Evolutionary conservation across 2,113 vertebrate genomes (phyloP).

Genomic region (Scartelaos histophorus): DNA sequence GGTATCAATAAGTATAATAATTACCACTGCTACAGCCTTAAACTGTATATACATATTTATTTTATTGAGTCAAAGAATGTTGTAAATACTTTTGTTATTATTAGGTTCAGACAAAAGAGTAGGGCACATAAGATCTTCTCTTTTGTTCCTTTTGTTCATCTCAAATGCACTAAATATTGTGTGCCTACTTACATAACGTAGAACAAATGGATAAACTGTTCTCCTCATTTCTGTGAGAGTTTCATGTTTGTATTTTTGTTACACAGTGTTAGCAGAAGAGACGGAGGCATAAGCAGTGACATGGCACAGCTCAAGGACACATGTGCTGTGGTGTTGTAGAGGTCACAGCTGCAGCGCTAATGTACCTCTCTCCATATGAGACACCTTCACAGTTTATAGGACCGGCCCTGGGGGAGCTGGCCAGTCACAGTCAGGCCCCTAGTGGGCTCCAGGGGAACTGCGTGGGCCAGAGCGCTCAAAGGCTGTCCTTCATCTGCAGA

Average conservation of each 20-base stretch:
- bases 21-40: too few species aligned
- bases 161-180: too few species aligned
- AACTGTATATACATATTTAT: too few species aligned
- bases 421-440: constrained; percentile 36
- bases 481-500: constrained; percentile 63
- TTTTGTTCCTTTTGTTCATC: too few species aligned
- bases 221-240: too few species aligned
- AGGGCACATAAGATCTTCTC: too few species aligned
- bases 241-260: background rate
- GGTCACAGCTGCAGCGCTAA: constrained; percentile 52
- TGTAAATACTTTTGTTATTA: too few species aligned
- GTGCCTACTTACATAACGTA: too few species aligned
- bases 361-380: constrained; percentile 36
- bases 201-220: too few species aligned
- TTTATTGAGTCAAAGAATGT: too few species aligned
- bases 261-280: background rate
- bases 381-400: constrained; percentile 66
- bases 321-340: constrained; percentile 27
- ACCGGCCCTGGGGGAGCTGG: constrained; percentile 53
- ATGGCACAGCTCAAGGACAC: constrained; percentile 51
- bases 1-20: too few species aligned
- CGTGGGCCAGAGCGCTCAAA: constrained; percentile 29
- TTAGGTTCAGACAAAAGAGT: too few species aligned
- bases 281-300: constrained; percentile 16
- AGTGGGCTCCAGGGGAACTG: constrained; percentile 49